Percentiles rank a stretch among this genome's conserved stretches.
Evolutionary conservation across 2,888 invertebrate genomes (phyloP).

Genomic region (Cheilosia urbana): DNA sequence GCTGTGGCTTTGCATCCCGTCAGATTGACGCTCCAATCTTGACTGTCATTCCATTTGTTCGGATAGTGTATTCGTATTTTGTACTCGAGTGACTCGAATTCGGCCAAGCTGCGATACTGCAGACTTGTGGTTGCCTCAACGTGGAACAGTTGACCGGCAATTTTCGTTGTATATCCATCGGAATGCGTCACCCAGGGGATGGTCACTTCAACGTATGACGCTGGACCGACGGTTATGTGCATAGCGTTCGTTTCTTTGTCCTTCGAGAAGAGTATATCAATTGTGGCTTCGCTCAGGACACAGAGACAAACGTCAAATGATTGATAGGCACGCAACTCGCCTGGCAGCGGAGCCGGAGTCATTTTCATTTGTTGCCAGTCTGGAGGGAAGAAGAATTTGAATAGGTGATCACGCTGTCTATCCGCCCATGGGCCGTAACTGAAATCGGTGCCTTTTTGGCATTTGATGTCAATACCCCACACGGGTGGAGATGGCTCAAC

Average conservation of each 20-base stretch:
- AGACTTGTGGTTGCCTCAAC: slow-evolving; percentile 98
- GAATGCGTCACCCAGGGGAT: slow-evolving; percentile 96
- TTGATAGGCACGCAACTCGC: slow-evolving; percentile 94
- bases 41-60: slow-evolving; percentile 97
- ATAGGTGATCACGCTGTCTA: slow-evolving; percentile 96
- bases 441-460: slow-evolving; percentile 95
- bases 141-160: slow-evolving; percentile 96
- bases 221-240: slow-evolving; percentile 97
- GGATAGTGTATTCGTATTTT: slow-evolving; percentile 93
- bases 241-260: slow-evolving; percentile 96
- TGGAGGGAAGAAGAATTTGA: slow-evolving; percentile 97
- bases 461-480: slow-evolving; percentile 97
- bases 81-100: slow-evolving; percentile 97
- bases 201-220: slow-evolving; percentile 98
- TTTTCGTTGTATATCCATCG: slow-evolving; percentile 94
- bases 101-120: slow-evolving; percentile 95
- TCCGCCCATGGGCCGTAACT: slow-evolving; percentile 99
- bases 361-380: slow-evolving; percentile 92
- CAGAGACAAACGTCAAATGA: slow-evolving; percentile 96
- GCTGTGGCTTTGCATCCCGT: slow-evolving; percentile 97
- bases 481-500: slow-evolving; percentile 97
- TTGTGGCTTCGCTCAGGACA: slow-evolving; percentile 95
- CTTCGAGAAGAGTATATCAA: slow-evolving; percentile 98
- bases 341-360: slow-evolving; percentile 92
- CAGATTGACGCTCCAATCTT: slow-evolving; percentile 95